phyloP scores from a whole-genome alignment of 2,797 vertebrate species.

The Thamnophis elegans region DNA sequence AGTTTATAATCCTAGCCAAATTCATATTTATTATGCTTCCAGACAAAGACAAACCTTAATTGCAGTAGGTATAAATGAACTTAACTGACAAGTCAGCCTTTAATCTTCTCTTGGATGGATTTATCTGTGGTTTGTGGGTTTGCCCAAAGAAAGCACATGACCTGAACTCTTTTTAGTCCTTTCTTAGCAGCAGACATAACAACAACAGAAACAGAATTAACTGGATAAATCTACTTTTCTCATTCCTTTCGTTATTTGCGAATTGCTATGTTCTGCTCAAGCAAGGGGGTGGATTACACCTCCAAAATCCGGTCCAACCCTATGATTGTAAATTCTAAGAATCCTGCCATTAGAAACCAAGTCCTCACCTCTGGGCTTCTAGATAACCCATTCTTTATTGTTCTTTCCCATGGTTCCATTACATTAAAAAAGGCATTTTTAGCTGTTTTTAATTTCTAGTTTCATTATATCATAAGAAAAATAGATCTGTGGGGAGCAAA shows the following conservation, averaged over 20 bases:
- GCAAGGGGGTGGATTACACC: background rate
- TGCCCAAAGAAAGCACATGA: background rate
- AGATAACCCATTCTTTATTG: background rate
- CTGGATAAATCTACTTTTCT: background rate
- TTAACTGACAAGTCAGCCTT: accelerated
- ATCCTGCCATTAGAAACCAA: background rate
- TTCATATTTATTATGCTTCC: background rate
- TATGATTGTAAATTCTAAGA: background rate
- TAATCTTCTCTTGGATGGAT: background rate
- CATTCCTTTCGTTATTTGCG: background rate
- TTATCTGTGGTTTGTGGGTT: background rate
- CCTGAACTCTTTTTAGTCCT: background rate
- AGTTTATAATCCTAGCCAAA: background rate
- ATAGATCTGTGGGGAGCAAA: background rate
- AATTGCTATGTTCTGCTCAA: background rate
- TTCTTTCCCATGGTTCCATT: background rate
- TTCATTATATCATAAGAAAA: background rate
- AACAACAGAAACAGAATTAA: accelerated
- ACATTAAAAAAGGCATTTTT: background rate
- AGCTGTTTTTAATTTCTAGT: background rate
- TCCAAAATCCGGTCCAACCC: background rate
- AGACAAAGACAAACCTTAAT: background rate
- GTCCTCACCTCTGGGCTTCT: background rate
- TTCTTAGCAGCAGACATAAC: accelerated
- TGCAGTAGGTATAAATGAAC: accelerated